Evolutionary conservation across 2,113 vertebrate species (phyloP).

Genomic region (Burhinus oedicnemus): DNA sequence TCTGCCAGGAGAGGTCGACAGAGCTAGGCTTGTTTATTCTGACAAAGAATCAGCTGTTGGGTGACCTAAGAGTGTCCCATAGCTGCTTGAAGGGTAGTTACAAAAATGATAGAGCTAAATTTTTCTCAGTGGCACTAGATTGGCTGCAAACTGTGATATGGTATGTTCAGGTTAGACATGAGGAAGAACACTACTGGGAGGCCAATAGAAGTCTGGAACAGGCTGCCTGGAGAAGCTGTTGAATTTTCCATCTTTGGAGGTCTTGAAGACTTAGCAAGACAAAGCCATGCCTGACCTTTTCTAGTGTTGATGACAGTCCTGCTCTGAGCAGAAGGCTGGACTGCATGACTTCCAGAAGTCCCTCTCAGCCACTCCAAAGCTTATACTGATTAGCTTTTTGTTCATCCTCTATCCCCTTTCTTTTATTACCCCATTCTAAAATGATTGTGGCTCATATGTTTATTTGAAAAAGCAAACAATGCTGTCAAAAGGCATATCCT

Average conservation of each 20-base stretch:
- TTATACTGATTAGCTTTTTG: not conserved
- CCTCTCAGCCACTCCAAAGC: not conserved
- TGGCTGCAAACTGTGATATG: not conserved
- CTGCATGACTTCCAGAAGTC: not conserved
- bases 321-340: not conserved
- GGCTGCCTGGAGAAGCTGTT: not conserved
- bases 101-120: not conserved
- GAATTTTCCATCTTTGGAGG: not conserved
- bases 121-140: not conserved
- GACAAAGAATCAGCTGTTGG: not conserved
- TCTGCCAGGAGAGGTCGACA: not conserved
- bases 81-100: not conserved
- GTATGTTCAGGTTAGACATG: fast-evolving
- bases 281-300: not conserved
- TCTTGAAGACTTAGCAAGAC: not conserved
- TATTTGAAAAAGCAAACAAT: not conserved
- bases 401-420: not conserved
- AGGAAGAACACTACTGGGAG: fast-evolving
- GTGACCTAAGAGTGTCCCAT: not conserved
- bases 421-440: not conserved
- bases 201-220: not conserved
- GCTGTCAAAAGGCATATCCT: not conserved
- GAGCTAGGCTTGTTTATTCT: not conserved
- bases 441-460: not conserved
- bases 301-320: not conserved